Percentiles rank a stretch among this genome's conserved stretches.
phyloP scores from a whole-genome alignment of 1,140 invertebrate genomes.

The Scaptodrosophila lebanonensis region DNA sequence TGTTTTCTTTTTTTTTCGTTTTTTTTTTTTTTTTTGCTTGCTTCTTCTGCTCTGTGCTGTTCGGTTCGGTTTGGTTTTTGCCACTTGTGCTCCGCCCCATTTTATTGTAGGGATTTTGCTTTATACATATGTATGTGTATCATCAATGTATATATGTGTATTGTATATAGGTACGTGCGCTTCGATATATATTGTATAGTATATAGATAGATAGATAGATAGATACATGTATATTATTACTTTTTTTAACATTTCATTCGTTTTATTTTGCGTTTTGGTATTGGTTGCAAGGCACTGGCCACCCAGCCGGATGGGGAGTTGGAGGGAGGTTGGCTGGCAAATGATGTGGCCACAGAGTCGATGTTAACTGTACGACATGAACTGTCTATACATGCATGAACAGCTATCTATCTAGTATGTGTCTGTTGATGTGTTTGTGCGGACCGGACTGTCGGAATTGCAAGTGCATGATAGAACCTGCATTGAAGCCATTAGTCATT shows the following conservation, averaged over 20 bases:
- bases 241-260: constrained; percentile 23
- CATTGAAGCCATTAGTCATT: too few species aligned
- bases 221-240: constrained; percentile 19
- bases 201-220: constrained; percentile 20
- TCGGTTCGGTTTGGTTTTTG: too few species aligned
- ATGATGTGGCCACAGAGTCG: too few species aligned
- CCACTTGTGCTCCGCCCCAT: constrained; percentile 69
- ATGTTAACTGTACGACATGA: too few species aligned
- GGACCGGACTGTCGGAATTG: too few species aligned
- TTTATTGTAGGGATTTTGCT: constrained; percentile 69
- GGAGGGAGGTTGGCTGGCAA: too few species aligned
- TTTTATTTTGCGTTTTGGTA: constrained; percentile 36
- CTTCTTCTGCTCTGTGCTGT: constrained; percentile 1
- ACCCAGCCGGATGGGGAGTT: background rate
- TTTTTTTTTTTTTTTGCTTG: constrained; percentile 17
- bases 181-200: constrained; percentile 44
- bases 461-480: too few species aligned
- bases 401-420: too few species aligned
- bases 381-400: too few species aligned
- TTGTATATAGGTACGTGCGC: constrained; percentile 29
- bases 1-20: constrained; percentile 23
- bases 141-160: constrained; percentile 13
- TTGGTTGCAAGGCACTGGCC: constrained; percentile 43
- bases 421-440: too few species aligned
- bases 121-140: constrained; percentile 38